phyloP scores from a whole-genome alignment of 2,113 vertebrate species.

The Poeciliopsis retropinna region DNA sequence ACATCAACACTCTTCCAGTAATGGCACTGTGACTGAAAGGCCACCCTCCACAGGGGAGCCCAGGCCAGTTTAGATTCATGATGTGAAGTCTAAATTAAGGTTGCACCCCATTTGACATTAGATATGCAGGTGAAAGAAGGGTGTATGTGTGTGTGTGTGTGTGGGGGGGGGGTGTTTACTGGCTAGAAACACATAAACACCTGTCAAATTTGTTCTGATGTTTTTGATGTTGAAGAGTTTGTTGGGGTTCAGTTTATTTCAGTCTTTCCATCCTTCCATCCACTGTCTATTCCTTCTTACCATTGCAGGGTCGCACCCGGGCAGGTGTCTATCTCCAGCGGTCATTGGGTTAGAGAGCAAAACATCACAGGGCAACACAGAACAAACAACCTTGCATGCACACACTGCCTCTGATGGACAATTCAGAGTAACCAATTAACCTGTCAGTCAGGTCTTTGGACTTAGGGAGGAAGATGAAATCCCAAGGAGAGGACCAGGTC shows the following conservation, averaged over 20 bases:
- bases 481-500: too few relatives aligned
- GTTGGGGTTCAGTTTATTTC: background rate
- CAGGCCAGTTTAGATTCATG: constrained; percentile 34
- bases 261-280: background rate
- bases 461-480: too few relatives aligned
- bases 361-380: too few relatives aligned
- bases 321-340: background rate
- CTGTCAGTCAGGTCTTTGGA: too few relatives aligned
- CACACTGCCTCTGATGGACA: too few relatives aligned
- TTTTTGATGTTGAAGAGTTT: background rate
- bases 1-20: constrained; percentile 43
- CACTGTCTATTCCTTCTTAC: background rate
- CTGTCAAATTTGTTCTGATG: background rate
- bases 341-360: too few relatives aligned
- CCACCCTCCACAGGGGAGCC: constrained; percentile 45
- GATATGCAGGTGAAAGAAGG: background rate
- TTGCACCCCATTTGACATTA: constrained; percentile 8
- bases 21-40: constrained; percentile 56
- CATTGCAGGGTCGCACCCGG: background rate
- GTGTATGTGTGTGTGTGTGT: background rate
- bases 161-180: too few relatives aligned
- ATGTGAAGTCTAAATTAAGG: constrained; percentile 42
- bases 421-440: too few relatives aligned
- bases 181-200: background rate
- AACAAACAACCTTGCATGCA: too few relatives aligned